Base-by-base conservation (phyloP, 2,888 invertebrate genomes). In the Drosophila austrosaltans region DNA sequence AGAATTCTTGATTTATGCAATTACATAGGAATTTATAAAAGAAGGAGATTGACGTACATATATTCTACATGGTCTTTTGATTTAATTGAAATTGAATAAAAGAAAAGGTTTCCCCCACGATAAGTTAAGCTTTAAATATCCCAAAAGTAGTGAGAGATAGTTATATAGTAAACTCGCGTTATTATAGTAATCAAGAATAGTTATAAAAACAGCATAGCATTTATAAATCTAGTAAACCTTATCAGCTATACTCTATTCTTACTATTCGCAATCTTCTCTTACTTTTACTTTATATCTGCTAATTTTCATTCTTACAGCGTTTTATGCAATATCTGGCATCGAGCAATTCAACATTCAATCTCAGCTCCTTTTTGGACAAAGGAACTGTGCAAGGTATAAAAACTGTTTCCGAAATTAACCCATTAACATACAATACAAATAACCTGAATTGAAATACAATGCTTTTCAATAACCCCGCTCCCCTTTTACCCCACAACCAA, bases 261-360 rank as follows among this genome's bases (percentile, higher is more conserved):
- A 36, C 36, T 8, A 36, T 36, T 36, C 36, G 10, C 2, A 36
- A 1, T 10, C 8, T 10, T 36, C 8, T 36, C 36, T 48, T 10
- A 25, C 48, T 57, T 53, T 39, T 5, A 53, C n/a, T 54, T 22
- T 8, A 6, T 57, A 53, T 48, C 1, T 30, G 16, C 10, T 42
- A 36, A 36, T 36, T 10, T 53, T n/a, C 48, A 28, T 63, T 30
- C 28, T 76, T 95, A 61, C 95, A 99, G 99, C 96, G 99, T 93
- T 99, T 99, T 93, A 99, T 99, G 93, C 99, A 99, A 94, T 99
- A 99, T 94, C 94, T 99, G 94, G 99, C 99, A 73, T 99, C 99
- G 89, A 99, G 98, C 94, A 99, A 99, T 94, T 98, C 99, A 92
- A 98, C 98, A 90, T 99, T 99, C 95, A 98, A 99, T 94, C 96